Base-by-base conservation (phyloP, 2,888 invertebrate species). In the Dynastes hyllus region DNA sequence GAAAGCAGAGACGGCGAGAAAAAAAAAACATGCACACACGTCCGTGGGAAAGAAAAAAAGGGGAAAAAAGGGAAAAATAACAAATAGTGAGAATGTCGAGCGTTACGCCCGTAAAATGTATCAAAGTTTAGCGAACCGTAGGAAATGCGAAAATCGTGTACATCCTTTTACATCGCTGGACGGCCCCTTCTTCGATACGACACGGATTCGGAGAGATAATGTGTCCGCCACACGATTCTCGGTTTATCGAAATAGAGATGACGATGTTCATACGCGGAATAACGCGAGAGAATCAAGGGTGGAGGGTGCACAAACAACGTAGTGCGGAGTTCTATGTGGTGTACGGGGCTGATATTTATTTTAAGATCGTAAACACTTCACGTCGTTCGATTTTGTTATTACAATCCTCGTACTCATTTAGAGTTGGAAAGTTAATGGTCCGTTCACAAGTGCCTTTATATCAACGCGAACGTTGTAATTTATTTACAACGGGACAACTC, bases 91-190 rank as follows among this genome's bases (percentile, higher is more conserved):
- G 37, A 73, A 73, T 73, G 73, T 55, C 55, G 66, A 76, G 66
- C 76, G 58, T 66, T 66, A 45, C 55, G 55, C 77, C 79, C 80
- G 81, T 82, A 80, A 81, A 82, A 82, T 81, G 81, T 82, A 81
- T 82, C 82, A 81, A 80, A 81, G 82, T 82, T 81, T 79, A 78
- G 79, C 78, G 82, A 81, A 80, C 80, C 80, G 80, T 80, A 78
- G 78, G 79, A 81, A 81, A 81, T 81, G 81, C 69, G 82, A 82
- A 82, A 82, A 82, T 80, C 77, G 81, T 78, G 77, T 79, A 78
- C 73, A 79, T 81, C 77, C 76, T 63, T 78, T 78, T 78, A 70
- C 69, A 61, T 70, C 61, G 37, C 66, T 50, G 55, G 76, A 51
- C 76, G 45, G 63, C 55, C 53, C 66, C 45, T 63, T 32, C 32